Percentiles rank a stretch among this genome's conserved stretches.
Conservation (phyloP, 2,888 invertebrate species). For the Margaritifera margaritifera region DNA sequence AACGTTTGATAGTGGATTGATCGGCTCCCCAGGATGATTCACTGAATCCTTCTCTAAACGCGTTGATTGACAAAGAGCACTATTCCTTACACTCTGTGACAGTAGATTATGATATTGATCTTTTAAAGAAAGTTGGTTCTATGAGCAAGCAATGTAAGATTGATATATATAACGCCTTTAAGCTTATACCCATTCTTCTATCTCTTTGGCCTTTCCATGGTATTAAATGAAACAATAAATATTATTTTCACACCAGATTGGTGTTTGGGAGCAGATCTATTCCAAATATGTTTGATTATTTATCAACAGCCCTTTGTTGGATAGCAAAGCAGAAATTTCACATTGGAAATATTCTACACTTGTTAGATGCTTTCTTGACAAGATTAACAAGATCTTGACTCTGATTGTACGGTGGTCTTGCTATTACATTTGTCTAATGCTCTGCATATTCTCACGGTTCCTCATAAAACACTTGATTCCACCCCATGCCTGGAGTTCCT, state of each 20-base stretch:
- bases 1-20: constrained; percentile 13
- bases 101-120: constrained; percentile 14
- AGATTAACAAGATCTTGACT: background rate
- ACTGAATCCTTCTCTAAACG: constrained; percentile 12
- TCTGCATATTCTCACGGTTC: constrained; percentile 8
- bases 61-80: constrained; percentile 12
- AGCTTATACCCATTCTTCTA: constrained; percentile 8
- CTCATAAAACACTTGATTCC: constrained; percentile 17
- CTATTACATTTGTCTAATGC: constrained; percentile 10
- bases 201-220: constrained; percentile 14
- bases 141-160: constrained; percentile 6
- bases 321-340: constrained; percentile 8
- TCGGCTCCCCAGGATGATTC: constrained; percentile 11
- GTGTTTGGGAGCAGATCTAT: constrained; percentile 19
- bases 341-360: constrained; percentile 11
- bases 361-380: constrained; percentile 16
- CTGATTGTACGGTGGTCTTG: constrained; percentile 4
- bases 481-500: constrained; percentile 15
- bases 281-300: constrained; percentile 20
- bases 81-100: constrained; percentile 16
- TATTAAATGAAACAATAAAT: constrained; percentile 13
- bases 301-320: constrained; percentile 19
- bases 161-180: constrained; percentile 22
- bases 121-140: constrained; percentile 8
- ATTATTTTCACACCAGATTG: constrained; percentile 13